Evolutionary conservation across 1,140 invertebrate species (phyloP), one percentile per base, ranked within the genome.

Genomic region (Drosophila murphyi): DNA sequence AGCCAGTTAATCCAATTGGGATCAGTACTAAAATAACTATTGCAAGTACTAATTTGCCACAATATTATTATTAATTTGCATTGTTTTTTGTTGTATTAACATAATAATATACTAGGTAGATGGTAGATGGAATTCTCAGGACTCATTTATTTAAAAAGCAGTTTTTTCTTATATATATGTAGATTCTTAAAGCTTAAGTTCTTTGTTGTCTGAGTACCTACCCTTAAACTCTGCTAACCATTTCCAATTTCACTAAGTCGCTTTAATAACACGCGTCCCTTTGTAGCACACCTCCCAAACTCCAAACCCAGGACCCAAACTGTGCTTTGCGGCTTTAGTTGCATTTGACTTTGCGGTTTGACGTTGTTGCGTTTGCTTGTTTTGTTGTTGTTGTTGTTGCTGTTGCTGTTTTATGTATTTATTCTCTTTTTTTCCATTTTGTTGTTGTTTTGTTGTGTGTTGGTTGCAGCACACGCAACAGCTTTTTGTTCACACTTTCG

Each of bases 401-500:
- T 82, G 76, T 79, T 83, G 8, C 8, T 39, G 45, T 48, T 76
- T 72, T 72, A 31, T 82, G 57, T 67, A 56, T 43, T 63, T 72
- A 67, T 67, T 72, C 50, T 65, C 48, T 54, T 54, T 59, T 32
- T 57, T 39, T 47, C 67, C 12, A 50, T 73, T 76, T 74, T 55
- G 37, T 50, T 67, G 28, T 39, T 74, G 29, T 35, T 68, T 47
- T 56, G 51, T 41, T 55, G 68, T 47, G 60, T 71, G 86, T 87
- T 52, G 71, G 60, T 48, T 77, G 76, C 82, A 87, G 64, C 82
- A 82, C 82, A 86, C 82, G 82, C 82, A 87, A 88, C 83, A 88
- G 83, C 85, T 88, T 88, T 86, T 88, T 88, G 83, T 88, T 88
- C 83, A 88, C 83, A 88, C 83, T 88, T 88, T 88, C 83, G 85